Evolutionary conservation across 2,888 invertebrate species (phyloP).

Genomic region (Latrodectus hesperus): DNA sequence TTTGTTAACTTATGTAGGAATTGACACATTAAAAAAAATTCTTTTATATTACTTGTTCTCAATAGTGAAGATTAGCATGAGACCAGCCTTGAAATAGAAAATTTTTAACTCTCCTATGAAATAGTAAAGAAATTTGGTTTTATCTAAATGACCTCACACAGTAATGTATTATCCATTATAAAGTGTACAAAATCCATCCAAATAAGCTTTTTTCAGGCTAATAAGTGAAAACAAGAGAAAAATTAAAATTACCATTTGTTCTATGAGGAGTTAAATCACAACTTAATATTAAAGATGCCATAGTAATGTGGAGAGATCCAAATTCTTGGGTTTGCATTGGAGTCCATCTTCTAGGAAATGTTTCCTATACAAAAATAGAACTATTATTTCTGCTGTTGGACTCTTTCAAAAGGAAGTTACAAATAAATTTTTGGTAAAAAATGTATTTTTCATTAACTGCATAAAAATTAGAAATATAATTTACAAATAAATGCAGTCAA

Average conservation of each 20-base stretch:
- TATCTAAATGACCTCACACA: no score
- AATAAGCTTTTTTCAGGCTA: no score
- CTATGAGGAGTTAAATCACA: slow-evolving; percentile 74
- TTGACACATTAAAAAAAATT: no score
- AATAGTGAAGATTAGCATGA: no score
- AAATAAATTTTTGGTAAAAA: no score
- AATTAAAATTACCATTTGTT: slow-evolving; percentile 72
- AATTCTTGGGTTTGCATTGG: slow-evolving; percentile 76
- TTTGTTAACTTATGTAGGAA: no score
- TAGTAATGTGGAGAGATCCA: slow-evolving; percentile 75
- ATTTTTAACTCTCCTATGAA: no score
- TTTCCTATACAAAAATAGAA: slow-evolving; percentile 70
- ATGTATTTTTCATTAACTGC: neutral
- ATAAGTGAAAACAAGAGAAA: neutral
- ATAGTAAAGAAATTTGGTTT: no score
- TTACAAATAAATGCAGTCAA: neutral
- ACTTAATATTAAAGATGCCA: slow-evolving; percentile 75
- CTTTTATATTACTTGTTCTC: no score
- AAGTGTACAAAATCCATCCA: no score
- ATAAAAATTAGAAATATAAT: slow-evolving; percentile 1
- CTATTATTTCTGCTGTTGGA: neutral
- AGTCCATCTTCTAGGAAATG: slow-evolving; percentile 75
- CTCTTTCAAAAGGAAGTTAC: neutral
- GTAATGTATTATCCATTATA: no score
- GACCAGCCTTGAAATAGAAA: no score